Evolutionary conservation across 2,113 vertebrate species (phyloP), one percentile per base, ranked within the genome.

Genomic region (Hydropotes inermis): DNA sequence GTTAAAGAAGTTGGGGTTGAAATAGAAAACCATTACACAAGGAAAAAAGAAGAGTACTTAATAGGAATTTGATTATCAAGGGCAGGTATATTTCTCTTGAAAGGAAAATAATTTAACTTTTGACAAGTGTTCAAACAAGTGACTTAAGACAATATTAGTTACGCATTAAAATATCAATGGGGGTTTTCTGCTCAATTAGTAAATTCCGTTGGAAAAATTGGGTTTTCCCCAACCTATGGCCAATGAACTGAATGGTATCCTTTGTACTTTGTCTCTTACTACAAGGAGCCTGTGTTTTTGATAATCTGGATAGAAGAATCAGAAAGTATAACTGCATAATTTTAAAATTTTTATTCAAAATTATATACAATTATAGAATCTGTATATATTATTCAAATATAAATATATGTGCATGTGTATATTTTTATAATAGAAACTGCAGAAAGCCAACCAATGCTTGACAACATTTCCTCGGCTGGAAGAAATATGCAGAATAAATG

Each of bases 31-130:
- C 87, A 83, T 95, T 85, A 93, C 36, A 82, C 2, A 33, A 61
- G 28, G 30, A 45, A 85, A 89, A 95, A 97, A 81, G 25, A 82
- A 79, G 94, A 76, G 79, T 85, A 82, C 47, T 89, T 96, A 94
- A 67, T 50, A 85, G 78, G 92, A 97, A 97, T 87, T 83, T 91
- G 89, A 93, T 89, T 70, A 97, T 93, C 52, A 96, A 76, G 36
- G 45, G 27, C 27, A 96, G 52, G 47, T 79, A 85, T 87, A 94
- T 92, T 95, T 97, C 79, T 97, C 82, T 93, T 97, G 91, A 91
- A 96, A 89, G 67, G 45, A 87, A 97, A 97, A 94, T 86, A 96
- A 74, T 87, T 96, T 87, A 89, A 74, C 60, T 88, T 97, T 81
- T 91, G 78, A 89, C 47, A 91, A 89, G 33, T 84, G 21, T 95